phyloP scores from a whole-genome alignment of 2,888 invertebrate genomes.

The Coelogynopora nodosa region DNA sequence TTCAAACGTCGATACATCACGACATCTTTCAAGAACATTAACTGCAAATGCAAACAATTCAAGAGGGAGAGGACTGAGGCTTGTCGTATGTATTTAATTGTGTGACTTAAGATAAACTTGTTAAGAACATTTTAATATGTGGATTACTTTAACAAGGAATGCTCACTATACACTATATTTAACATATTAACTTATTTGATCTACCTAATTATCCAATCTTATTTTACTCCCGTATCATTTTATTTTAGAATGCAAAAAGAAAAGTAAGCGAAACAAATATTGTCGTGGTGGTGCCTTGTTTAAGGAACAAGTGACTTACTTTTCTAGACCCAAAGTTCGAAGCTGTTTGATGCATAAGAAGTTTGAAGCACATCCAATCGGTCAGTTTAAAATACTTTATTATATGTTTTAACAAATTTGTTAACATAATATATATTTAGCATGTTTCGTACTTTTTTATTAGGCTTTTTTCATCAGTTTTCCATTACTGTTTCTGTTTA shows the following conservation, averaged over 20 bases:
- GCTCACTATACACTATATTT: no score
- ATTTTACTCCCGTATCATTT: not conserved
- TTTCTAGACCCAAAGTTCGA: not conserved
- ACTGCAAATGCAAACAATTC: slow-evolving; percentile 31
- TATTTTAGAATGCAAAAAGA: slow-evolving; percentile 36
- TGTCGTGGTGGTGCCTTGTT: not conserved
- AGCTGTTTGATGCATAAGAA: not conserved
- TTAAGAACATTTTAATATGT: not conserved
- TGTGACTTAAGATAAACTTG: not conserved
- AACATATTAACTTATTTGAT: not conserved
- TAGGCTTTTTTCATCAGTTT: no score
- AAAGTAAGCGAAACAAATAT: not conserved
- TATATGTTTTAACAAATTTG: no score
- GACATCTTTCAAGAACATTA: slow-evolving; percentile 26
- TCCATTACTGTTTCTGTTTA: no score
- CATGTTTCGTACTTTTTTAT: no score
- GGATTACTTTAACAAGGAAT: no score
- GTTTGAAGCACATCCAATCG: not conserved
- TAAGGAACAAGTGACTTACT: not conserved
- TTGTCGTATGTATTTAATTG: not conserved
- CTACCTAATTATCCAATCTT: not conserved
- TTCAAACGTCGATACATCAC: slow-evolving; percentile 33
- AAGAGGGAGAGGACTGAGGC: not conserved
- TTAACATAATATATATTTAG: no score
- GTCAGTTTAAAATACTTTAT: no score